Percentiles rank a stretch among this genome's conserved stretches.
These are phyloP conservation scores for Nyleta sp. DNA, from an alignment of 2,888 invertebrate species.

Conservation along the genomic window DNA sequence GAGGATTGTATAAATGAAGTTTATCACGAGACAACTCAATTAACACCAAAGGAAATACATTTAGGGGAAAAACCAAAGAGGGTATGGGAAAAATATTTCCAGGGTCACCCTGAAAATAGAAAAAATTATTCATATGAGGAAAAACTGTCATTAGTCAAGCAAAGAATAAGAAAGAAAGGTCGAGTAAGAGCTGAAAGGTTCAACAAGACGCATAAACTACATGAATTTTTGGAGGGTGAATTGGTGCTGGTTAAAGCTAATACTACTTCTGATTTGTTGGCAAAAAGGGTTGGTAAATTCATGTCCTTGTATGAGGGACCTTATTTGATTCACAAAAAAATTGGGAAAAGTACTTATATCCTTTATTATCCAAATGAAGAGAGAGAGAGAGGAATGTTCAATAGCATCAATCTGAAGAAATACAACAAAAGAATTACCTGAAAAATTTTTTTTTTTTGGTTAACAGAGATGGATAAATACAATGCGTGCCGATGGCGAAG, in stretches of 20 bases:
- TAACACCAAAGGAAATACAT: conserved; percentile 9
- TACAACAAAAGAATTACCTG: too few relatives aligned
- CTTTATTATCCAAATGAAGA: neutral
- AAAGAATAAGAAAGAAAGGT: conserved; percentile 20
- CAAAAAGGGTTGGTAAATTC: conserved; percentile 41
- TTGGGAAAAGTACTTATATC: neutral
- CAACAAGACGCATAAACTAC: conserved; percentile 7
- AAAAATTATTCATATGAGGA: neutral
- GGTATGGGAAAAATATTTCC: conserved; percentile 11
- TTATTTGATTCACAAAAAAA: conserved; percentile 16
- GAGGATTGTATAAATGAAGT: conserved; percentile 4
- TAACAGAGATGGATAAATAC: too few relatives aligned
- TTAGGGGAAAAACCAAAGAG: neutral
- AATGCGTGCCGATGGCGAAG: too few relatives aligned
- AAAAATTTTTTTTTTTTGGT: too few relatives aligned
- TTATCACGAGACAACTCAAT: conserved; percentile 7
- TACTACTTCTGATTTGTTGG: conserved; percentile 5
- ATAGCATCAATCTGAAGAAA: conserved; percentile 1
- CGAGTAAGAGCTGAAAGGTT: conserved; percentile 1
- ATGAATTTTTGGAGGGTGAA: conserved; percentile 21
- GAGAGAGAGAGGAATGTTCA: neutral
- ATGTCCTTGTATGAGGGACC: conserved; percentile 47
- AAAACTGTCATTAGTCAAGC: neutral
- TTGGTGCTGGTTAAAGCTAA: conserved; percentile 30
- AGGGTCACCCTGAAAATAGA: neutral